Percentiles rank a stretch among this genome's conserved stretches.
Evolutionary conservation across 2,113 vertebrate genomes (phyloP).

Genomic region (Fulica atra): DNA sequence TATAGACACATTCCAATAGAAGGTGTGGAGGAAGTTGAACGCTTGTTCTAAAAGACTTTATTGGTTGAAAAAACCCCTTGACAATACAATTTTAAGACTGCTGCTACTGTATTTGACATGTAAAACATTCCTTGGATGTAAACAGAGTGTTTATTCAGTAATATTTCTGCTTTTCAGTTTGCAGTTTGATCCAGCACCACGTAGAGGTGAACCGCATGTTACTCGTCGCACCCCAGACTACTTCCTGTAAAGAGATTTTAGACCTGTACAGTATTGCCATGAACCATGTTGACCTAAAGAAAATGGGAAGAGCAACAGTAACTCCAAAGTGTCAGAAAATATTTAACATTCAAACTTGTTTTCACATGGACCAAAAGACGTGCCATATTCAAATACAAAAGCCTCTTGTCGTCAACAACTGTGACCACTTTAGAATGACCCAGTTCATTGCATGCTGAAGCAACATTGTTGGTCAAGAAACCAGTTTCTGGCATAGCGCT

Average conservation of each 20-base stretch:
- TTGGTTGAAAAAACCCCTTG: background rate
- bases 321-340: constrained; percentile 86
- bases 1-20: background rate
- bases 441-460: constrained; percentile 88
- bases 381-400: constrained; percentile 89
- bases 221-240: constrained; percentile 98
- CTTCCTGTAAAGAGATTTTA: constrained; percentile 91
- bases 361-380: constrained; percentile 92
- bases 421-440: constrained; percentile 83
- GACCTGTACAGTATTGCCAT: constrained; percentile 89
- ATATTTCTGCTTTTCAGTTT: constrained; percentile 78
- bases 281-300: constrained; percentile 81
- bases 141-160: background rate
- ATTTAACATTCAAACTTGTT: constrained; percentile 88
- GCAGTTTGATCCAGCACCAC: constrained; percentile 97
- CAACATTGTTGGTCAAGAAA: constrained; percentile 83
- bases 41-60: background rate
- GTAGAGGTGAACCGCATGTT: constrained; percentile 97
- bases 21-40: background rate
- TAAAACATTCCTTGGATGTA: background rate
- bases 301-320: constrained; percentile 83
- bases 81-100: background rate
- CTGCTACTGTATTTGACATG: background rate
- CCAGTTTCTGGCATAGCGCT: constrained; percentile 86
- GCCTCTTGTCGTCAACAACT: constrained; percentile 83